Evolutionary conservation across 2,888 invertebrate species (phyloP), one percentile per base, ranked within the genome.

Genomic region (Heliothis peltigera): DNA sequence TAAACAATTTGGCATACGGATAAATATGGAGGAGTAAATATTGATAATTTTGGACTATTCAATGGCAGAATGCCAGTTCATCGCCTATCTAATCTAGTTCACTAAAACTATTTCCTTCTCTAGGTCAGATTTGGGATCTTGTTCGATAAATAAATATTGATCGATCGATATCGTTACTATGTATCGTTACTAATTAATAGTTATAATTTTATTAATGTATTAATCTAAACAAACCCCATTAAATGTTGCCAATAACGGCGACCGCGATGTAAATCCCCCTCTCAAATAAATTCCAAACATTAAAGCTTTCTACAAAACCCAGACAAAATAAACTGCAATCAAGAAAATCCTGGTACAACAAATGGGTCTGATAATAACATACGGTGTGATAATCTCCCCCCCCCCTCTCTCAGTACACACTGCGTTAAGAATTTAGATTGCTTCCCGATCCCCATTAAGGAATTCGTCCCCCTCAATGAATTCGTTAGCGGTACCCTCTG

Each of bases 351-450:
- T 64, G 47, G 22, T 17, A 48, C 35, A 56, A 64, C 61, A 66
- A 77, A 68, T 65, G 64, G 55, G 57, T 63, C 46, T 54, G n/a
- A n/a, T n/a, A n/a, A n/a, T n/a, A n/a, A 55, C 54, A 54, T 47
- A 59, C 62, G 61, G 66, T 69, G 68, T 52, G 66, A 78, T 68
- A 67, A 74, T 80, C 70, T 64, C 52, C 55, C 39, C 53, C 44
- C 25, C 46, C 46, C 32, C 32, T 32, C n/a, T n/a, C n/a, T n/a
- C n/a, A 63, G 44, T 71, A 77, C 73, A 81, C 84, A 82, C 84
- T 81, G 86, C 80, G 85, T 79, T 77, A 86, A 86, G 89, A 88
- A 90, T 90, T 90, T 89, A 86, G 83, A 90, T 90, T 89, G 87
- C 84, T 85, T 81, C 58, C 61, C 76, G 63, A 74, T 61, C 55